Evolutionary conservation across 2,888 invertebrate genomes (phyloP).

Genomic region (Caenorhabditis sp.): DNA sequence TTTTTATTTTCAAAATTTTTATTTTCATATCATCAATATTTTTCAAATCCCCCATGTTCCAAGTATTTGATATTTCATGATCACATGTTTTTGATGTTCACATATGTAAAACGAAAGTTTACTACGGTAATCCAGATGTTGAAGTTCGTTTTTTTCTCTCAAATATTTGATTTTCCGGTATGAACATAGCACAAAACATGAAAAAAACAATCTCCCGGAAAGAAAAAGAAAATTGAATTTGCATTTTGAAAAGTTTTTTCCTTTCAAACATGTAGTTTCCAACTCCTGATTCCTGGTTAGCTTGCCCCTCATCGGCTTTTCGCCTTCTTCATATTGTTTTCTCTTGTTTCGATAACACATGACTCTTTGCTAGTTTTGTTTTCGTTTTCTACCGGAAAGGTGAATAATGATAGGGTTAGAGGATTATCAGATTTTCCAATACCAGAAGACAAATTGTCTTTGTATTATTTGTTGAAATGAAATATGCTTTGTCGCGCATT

Average conservation of each 20-base stretch:
- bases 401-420: no score
- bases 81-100: neutral
- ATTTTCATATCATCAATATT: no score
- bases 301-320: neutral
- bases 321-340: neutral
- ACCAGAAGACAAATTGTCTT: neutral
- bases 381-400: neutral
- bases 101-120: neutral
- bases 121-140: neutral
- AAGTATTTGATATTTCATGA: no score
- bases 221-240: neutral
- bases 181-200: neutral
- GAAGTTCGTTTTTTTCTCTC: neutral
- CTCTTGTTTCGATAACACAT: neutral
- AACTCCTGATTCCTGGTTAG: neutral
- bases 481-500: neutral
- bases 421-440: neutral
- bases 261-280: neutral
- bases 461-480: neutral
- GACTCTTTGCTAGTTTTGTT: neutral
- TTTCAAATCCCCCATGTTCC: no score
- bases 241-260: neutral
- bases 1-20: no score
- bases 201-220: neutral
- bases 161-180: neutral